phyloP scores from a whole-genome alignment of 2,113 vertebrate genomes.

The Heterotilapia buettikoferi region DNA sequence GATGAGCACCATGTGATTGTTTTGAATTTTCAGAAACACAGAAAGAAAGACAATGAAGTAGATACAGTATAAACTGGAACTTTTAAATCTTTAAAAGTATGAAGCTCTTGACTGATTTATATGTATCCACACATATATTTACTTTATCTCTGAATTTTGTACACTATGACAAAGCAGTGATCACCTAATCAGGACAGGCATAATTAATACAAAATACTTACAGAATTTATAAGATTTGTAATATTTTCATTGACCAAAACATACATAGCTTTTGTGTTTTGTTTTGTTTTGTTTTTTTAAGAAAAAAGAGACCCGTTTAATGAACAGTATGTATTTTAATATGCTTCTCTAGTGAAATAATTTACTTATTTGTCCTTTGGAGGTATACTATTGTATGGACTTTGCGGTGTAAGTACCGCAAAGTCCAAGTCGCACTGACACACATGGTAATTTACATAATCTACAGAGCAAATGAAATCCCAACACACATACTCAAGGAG shows the following conservation, averaged over 20 bases:
- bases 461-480: not conserved
- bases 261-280: not conserved
- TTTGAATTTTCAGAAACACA: not conserved
- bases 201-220: not conserved
- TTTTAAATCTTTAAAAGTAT: not conserved
- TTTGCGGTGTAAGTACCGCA: not conserved
- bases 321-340: not conserved
- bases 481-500: not conserved
- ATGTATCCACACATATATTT: not conserved
- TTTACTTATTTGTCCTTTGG: not conserved
- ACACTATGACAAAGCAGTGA: not conserved
- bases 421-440: not conserved
- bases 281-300: not conserved
- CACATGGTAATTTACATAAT: not conserved
- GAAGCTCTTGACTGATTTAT: not conserved
- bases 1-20: conserved; percentile 18
- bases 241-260: not conserved
- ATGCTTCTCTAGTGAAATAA: not conserved
- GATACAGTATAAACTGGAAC: not conserved
- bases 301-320: not conserved
- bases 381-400: not conserved
- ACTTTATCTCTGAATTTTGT: not conserved
- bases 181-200: not conserved
- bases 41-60: not conserved
- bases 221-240: not conserved